Conservation (phyloP, 1,140 invertebrate genomes). For the Papilio glaucus region DNA sequence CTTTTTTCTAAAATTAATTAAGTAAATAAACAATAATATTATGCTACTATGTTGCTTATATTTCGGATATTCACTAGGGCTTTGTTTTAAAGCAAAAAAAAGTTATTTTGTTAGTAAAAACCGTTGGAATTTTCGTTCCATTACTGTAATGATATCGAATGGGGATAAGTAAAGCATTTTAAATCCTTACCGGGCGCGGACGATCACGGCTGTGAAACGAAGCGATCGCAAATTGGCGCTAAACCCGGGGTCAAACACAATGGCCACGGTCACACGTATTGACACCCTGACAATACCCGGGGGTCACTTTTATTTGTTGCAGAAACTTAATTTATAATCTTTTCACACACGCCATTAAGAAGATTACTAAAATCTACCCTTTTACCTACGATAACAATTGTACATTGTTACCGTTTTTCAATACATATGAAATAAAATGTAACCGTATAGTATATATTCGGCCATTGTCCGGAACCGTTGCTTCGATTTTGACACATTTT, state of each 20-base stretch:
- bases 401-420: slow-evolving; percentile 77
- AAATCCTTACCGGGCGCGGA: slow-evolving; percentile 57
- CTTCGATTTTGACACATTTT: slow-evolving; percentile 76
- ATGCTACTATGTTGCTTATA: no score
- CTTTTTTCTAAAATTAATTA: no score
- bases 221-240: slow-evolving; percentile 75
- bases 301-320: slow-evolving; percentile 83
- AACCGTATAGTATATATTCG: slow-evolving; percentile 53
- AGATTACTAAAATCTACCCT: slow-evolving; percentile 82
- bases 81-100: background rate
- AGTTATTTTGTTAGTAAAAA: background rate
- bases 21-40: no score
- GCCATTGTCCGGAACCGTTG: slow-evolving; percentile 69
- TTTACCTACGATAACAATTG: slow-evolving; percentile 78
- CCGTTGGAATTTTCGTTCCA: slow-evolving; percentile 27
- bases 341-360: slow-evolving; percentile 82
- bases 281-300: slow-evolving; percentile 75
- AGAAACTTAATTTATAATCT: slow-evolving; percentile 84
- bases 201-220: slow-evolving; percentile 68
- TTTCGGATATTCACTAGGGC: no score
- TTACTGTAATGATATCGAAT: slow-evolving; percentile 51
- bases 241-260: slow-evolving; percentile 79
- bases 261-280: slow-evolving; percentile 78
- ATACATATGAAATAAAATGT: slow-evolving; percentile 69
- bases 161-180: slow-evolving; percentile 50